A percentile compares a stretch with the other conserved stretches of the same genome.
phyloP scores from a whole-genome alignment of 2,113 vertebrate species.

The Mormyrus iriodes region DNA sequence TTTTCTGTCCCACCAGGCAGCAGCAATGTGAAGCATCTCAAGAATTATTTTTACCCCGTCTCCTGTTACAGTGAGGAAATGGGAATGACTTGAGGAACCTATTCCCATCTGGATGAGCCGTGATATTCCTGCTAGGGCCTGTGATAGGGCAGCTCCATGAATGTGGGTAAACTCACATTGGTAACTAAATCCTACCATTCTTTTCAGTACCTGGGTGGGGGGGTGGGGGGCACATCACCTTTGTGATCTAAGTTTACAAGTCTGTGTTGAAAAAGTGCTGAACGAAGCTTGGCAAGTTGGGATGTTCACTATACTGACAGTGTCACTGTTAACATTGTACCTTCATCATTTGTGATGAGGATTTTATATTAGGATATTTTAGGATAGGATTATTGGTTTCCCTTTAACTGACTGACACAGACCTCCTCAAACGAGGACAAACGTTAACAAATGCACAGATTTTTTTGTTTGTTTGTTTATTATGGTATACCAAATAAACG shows the following conservation, averaged over 20 bases:
- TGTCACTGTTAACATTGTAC: neutral
- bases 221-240: neutral
- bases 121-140: neutral
- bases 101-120: neutral
- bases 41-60: slow-evolving; percentile 7
- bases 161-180: neutral
- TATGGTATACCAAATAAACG: slow-evolving; percentile 38
- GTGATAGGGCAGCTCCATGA: neutral
- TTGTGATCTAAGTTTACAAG: neutral
- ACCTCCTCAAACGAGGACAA: neutral
- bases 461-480: neutral
- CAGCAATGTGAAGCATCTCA: neutral
- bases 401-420: neutral
- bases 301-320: neutral
- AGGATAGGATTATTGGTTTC: neutral
- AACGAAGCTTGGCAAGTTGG: neutral
- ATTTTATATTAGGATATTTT: no score
- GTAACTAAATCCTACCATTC: neutral
- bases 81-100: neutral
- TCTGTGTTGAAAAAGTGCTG: neutral
- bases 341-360: neutral
- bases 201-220: neutral
- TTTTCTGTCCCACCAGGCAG: neutral
- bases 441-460: neutral
- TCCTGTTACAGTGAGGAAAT: neutral